Conservation (phyloP, 2,888 invertebrate species). For the Coleophora deauratella region DNA sequence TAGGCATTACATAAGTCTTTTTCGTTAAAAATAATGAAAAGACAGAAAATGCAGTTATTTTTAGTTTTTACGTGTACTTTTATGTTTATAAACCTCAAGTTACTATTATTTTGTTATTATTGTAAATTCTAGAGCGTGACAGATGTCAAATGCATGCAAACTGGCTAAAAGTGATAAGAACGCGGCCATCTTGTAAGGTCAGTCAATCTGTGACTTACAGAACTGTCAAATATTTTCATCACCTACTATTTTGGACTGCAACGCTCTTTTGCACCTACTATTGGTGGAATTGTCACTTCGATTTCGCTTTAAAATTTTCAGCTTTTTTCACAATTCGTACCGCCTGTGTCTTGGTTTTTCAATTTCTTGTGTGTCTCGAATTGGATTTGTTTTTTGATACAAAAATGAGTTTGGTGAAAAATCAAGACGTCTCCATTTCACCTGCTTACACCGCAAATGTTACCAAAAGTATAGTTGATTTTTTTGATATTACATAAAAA, state of each 20-base stretch:
- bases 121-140: conserved; percentile 70
- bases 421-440: background rate
- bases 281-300: conserved; percentile 18
- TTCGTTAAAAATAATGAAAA: no score
- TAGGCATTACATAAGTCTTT: no score
- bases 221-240: conserved; percentile 21
- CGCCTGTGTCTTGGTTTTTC: background rate
- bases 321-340: background rate
- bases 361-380: background rate
- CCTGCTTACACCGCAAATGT: background rate
- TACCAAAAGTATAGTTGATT: no score
- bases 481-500: no score
- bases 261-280: conserved; percentile 1
- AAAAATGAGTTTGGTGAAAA: background rate
- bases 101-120: conserved; percentile 10
- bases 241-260: background rate
- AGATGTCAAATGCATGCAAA: conserved; percentile 63
- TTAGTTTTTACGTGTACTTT: no score
- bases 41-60: no score
- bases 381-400: background rate
- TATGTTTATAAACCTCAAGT: no score
- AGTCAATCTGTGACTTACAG: conserved; percentile 42
- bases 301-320: no score
- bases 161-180: conserved; percentile 49
- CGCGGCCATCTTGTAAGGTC: conserved; percentile 65